Base-by-base conservation (phyloP, 2,888 invertebrate genomes). In the Eucera pruinosa region DNA sequence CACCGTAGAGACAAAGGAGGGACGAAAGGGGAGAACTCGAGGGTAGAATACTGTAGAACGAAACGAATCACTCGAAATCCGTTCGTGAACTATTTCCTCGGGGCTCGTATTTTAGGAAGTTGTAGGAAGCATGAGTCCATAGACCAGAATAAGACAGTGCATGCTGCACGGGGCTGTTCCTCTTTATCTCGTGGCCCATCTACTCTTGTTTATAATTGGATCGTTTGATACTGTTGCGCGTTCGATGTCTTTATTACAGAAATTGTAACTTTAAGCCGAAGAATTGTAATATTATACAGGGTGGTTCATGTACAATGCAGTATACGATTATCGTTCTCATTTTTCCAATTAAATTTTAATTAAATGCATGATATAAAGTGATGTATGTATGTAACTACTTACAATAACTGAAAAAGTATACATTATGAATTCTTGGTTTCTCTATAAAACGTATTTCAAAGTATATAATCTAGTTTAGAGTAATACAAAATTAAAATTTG, bases 81-180 rank as follows among this genome's bases (percentile, higher is more conserved):
- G 80, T 83, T 87, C 81, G 81, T 78, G 83, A 85, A 86, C 84
- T 86, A 86, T 87, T 87, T 86, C 80, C 84, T 87, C 86, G 86
- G 88, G 87, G 86, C 86, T 88, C 80, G 86, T 89, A 89, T 89
- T 89, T 89, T 89, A 89, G 89, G 86, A 89, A 87, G 85, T 87
- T 89, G 86, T 86, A 88, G 88, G 87, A 88, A 88, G 88, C 88
- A 82, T 80, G 85, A 86, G 84, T 86, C 85, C 82, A 80, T 86
- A 83, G 85, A 84, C 87, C 88, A 86, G 87, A 86, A 87, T 84
- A 86, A 89, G 85, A 86, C 86, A 60, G 73, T 68, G 68, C 64
- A 67, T 71, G 57, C 58, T 85, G 83, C 82, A 81, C 83, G 82
- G 80, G 80, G 65, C 80, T 82, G 70, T 70, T 80, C 78, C 74